phyloP scores from a whole-genome alignment of 2,888 invertebrate genomes.

The Agriopis marginaria region DNA sequence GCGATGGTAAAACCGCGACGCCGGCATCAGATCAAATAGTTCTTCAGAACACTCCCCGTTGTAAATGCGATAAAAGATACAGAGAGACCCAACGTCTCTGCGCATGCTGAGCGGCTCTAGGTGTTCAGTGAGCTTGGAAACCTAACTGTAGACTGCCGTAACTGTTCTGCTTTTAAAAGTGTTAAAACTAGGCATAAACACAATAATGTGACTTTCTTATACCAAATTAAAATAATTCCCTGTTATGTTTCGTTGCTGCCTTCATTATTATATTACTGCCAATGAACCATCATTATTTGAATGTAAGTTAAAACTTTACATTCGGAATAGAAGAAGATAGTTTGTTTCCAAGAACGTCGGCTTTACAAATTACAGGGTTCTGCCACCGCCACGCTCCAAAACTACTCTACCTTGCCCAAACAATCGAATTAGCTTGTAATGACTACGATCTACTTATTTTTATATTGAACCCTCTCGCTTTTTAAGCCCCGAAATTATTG shows the following conservation, averaged over 20 bases:
- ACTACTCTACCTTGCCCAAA: slow-evolving; percentile 74
- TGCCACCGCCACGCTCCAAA: slow-evolving; percentile 69
- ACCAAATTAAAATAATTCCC: background rate
- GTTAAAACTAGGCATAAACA: too few species aligned
- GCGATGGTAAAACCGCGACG: too few species aligned
- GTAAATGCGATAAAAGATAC: too few species aligned
- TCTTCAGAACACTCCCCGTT: too few species aligned
- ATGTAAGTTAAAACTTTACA: slow-evolving; percentile 27
- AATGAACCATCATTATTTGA: slow-evolving; percentile 9
- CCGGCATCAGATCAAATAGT: too few species aligned
- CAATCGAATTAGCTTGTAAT: slow-evolving; percentile 81
- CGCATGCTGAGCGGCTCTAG: too few species aligned
- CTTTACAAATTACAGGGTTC: slow-evolving; percentile 77
- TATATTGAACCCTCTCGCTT: slow-evolving; percentile 39
- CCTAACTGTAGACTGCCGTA: too few species aligned
- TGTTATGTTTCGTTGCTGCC: background rate
- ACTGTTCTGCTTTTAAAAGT: too few species aligned
- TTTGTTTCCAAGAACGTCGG: slow-evolving; percentile 67
- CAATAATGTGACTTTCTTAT: background rate
- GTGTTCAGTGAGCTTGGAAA: too few species aligned
- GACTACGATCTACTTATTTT: slow-evolving; percentile 55
- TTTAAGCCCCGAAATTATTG: slow-evolving; percentile 34
- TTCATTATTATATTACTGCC: background rate
- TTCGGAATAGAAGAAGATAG: slow-evolving; percentile 50
- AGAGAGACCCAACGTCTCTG: too few species aligned